Evolutionary conservation across 2,888 invertebrate genomes (phyloP).

Genomic region (Dysmachus trigonus): DNA sequence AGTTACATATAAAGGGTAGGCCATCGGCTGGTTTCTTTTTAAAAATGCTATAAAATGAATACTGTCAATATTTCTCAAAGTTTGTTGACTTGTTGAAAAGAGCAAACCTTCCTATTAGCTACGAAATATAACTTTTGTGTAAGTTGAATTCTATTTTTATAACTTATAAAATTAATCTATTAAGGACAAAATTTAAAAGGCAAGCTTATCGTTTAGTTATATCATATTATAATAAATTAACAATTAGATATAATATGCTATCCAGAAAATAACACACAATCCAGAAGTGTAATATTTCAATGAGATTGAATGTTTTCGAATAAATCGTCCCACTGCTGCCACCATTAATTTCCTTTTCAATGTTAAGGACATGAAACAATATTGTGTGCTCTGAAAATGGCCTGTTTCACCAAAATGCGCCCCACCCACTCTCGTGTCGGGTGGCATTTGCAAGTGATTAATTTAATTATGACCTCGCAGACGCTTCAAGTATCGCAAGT

Average conservation of each 20-base stretch:
- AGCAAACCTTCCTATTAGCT: too few relatives aligned
- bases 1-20: neutral
- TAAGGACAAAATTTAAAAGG: too few relatives aligned
- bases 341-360: neutral
- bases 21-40: too few relatives aligned
- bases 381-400: neutral
- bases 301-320: neutral
- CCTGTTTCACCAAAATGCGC: neutral
- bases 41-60: too few relatives aligned
- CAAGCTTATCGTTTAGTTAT: too few relatives aligned
- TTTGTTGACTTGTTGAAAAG: too few relatives aligned
- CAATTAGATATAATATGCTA: too few relatives aligned
- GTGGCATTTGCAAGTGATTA: slow-evolving; percentile 19
- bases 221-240: too few relatives aligned
- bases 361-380: neutral
- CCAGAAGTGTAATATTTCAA: neutral
- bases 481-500: neutral
- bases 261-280: neutral
- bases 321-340: neutral
- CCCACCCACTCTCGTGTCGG: neutral
- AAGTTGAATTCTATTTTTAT: too few relatives aligned
- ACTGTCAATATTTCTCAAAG: too few relatives aligned
- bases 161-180: too few relatives aligned
- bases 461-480: slow-evolving; percentile 22
- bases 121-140: too few relatives aligned